Evolutionary conservation across 1,140 invertebrate genomes (phyloP).

Genomic region (Lepidotrigona ventralis): DNA sequence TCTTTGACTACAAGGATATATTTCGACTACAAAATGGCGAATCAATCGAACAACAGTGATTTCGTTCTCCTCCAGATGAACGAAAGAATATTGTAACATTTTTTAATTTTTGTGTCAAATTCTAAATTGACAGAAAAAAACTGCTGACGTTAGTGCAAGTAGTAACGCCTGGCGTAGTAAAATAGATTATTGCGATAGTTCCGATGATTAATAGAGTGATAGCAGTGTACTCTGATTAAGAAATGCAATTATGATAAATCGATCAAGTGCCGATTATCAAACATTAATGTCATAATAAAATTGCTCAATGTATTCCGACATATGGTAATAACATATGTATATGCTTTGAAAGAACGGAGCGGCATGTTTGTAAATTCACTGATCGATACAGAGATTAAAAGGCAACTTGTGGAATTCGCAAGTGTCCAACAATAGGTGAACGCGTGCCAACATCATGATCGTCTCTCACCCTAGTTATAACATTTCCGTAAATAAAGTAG

Average conservation of each 20-base stretch:
- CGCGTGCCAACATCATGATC: constrained; percentile 6
- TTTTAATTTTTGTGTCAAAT: no score
- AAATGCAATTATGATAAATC: not conserved
- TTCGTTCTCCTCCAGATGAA: no score
- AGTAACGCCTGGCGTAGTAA: no score
- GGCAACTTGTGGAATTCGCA: constrained; percentile 20
- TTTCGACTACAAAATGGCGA: no score
- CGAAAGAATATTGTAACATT: no score
- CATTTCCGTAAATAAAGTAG: constrained; percentile 15
- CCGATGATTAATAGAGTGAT: no score
- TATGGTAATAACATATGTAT: no score
- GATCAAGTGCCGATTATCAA: not conserved
- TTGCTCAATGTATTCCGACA: not conserved
- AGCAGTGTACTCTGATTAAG: not conserved
- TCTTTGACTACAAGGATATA: no score
- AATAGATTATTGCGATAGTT: no score
- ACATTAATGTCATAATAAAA: not conserved
- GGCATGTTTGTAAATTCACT: not conserved
- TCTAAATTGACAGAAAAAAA: no score
- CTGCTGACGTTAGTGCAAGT: no score
- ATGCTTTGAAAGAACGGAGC: not conserved
- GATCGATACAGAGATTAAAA: not conserved
- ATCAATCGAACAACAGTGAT: no score
- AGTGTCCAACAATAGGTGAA: not conserved
- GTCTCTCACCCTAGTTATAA: constrained; percentile 1